Evolutionary conservation across 2,888 invertebrate genomes (phyloP), one percentile per base, ranked within the genome.

Genomic region (Lasioglossum pauxillum): DNA sequence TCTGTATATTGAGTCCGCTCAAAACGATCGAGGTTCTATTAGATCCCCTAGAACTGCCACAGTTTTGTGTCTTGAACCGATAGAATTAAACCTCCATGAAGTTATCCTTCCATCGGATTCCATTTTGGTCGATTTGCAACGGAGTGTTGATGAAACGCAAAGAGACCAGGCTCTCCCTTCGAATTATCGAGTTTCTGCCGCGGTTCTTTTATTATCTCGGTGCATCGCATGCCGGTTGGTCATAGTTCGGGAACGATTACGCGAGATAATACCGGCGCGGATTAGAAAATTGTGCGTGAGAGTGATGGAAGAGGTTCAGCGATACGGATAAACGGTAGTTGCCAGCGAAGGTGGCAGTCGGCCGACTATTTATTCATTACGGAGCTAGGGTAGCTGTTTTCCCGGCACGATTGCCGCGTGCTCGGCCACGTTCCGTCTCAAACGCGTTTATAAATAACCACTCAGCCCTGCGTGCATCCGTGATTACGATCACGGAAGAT

Each of bases 401-500:
- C 80, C 73, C 80, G 81, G 74, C 77, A 49, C 81, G 82, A 88
- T 86, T 78, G 78, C 83, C 78, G 84, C 78, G 60, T 84, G 75
- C 84, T 80, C 80, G 49, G 76, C 84, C 78, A 83, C 88, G 89
- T 86, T 87, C 88, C 87, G 85, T 84, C 90, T 91, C 87, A 91
- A 91, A 91, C 88, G 84, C 88, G 88, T 90, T 67, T 91, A 90
- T 91, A 91, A 91, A 91, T 91, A 90, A 91, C 88, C 67, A 82
- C 86, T 84, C 86, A 82, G 82, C 74, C 83, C 86, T 82, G 88
- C 88, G 87, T 84, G 83, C 86, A 87, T 88, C 89, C 89, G 88
- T 91, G 90, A 91, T 91, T 91, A 91, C 88, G 90, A 91, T 91
- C 90, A 89, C 89, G 91, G 90, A 91, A 90, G 91, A 91, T 91